These are phyloP conservation scores for Crematogaster levior DNA, from an alignment of 2,888 invertebrate genomes.

Conservation along the genomic window DNA sequence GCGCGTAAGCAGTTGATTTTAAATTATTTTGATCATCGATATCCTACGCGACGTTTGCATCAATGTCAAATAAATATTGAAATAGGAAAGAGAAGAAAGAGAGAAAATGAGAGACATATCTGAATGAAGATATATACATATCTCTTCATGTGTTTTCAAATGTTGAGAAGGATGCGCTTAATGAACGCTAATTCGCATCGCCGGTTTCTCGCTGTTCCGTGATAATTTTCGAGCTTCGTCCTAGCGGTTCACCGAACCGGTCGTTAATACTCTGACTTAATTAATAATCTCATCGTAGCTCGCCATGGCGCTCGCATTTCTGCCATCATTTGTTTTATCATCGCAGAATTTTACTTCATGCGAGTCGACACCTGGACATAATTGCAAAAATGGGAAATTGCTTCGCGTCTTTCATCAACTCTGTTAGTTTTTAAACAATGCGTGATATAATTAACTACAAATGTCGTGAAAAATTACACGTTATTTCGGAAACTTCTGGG, in stretches of 20 bases:
- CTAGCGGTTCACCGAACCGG: constrained; percentile 10
- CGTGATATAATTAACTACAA: too few relatives aligned
- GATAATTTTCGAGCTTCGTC: constrained; percentile 48
- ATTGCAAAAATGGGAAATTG: neutral
- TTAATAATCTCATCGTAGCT: constrained; percentile 58
- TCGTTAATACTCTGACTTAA: constrained; percentile 56
- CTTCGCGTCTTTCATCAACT: neutral
- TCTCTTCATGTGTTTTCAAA: constrained; percentile 8
- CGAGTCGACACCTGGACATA: neutral
- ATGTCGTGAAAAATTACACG: neutral
- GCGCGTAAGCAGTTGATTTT: constrained; percentile 6
- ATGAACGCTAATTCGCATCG: constrained; percentile 50
- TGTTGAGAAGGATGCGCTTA: constrained; percentile 37
- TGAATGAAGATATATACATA: too few relatives aligned
- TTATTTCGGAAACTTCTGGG: neutral
- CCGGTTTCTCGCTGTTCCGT: constrained; percentile 26
- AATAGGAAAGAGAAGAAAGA: too few relatives aligned
- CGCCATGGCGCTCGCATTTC: too few relatives aligned
- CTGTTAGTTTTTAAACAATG: too few relatives aligned
- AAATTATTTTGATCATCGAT: neutral
- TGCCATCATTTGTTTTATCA: constrained; percentile 3
- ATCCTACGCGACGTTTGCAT: neutral
- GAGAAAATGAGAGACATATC: too few relatives aligned
- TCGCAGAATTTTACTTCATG: neutral
- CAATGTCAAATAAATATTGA: constrained; percentile 10